Evolutionary conservation across 2,113 vertebrate species (phyloP), one percentile per base, ranked within the genome.

Genomic region (Pardalotus punctatus): DNA sequence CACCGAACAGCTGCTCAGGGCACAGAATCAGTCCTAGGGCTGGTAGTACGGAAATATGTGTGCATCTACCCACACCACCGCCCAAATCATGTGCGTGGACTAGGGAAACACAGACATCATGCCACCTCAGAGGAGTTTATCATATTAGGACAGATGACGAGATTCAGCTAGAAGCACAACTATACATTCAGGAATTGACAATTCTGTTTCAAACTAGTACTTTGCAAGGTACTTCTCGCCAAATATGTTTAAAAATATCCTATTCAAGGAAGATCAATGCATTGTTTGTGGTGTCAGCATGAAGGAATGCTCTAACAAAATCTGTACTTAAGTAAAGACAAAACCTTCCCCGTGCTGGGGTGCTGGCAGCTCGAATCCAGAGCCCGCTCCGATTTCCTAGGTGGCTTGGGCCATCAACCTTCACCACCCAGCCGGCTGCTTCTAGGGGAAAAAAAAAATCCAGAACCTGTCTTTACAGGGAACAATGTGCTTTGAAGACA

Each of bases 371-470:
- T 67, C 7, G 4, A 38, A 76, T 4, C 35, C 67, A 14, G 18
- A 42, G 6, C 6, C 36, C 4, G 2, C 43, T 60, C 56, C 1
- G 0, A 24, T 73, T 64, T 69, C 54, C 45, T 19, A 1, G 0
- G 0, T 0, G 0, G 29, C 57, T 82, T 47, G 0, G 36, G 24
- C 35, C 53, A 3, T 4, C 48, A 38, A 1, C 20, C 3, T 54
- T 38, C 57, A 22, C 25, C 50, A 5, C 5, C 8, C 2, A 1
- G 3, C n/a, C 0, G 1, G 14, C 17, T 50, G 12, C 31, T 43
- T 43, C 24, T 36, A 18, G 14, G 15, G 18, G 9, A 14, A 4
- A 5, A 9, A 36, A 35, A 62, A 11, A 24, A 38, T 1, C 36
- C 40, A 11, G 15, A 35, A 19, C 9, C n/a, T 36, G n/a, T 53